Evolutionary conservation across 1,140 invertebrate genomes (phyloP), one percentile per base, ranked within the genome.

Genomic region (Hirudo medicinalis): DNA sequence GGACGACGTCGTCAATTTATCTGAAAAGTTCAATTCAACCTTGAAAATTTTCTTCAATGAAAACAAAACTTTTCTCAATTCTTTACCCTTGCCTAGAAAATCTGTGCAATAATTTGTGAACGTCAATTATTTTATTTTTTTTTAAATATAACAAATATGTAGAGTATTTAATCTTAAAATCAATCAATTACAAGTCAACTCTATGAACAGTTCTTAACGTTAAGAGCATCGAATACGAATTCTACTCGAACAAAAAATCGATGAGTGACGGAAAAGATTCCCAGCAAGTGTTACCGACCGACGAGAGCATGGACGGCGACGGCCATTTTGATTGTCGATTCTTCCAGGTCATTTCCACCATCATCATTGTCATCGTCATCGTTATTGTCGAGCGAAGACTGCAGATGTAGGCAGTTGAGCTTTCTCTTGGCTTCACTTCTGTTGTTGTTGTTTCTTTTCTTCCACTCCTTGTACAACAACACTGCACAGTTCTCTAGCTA

Each of bases 11-110:
- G 43, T 49, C 15, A 0, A 5, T 49, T 11, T 63, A 25, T 63
- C 6, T 8, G 57, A 63, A 63, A 25, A 63, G 17, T 1, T 63
- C 29, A 15, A 63, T 5, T 9, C 25, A 63, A 63, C 57, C 57
- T 63, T 63, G 57, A 63, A 63, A 32, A 63, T 63, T 63, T 32
- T 63, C 15, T 63, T 63, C 57, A 63, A n/a, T 25, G 57, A 63
- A 63, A 63, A 63, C 13, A 63, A 20, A 22, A 32, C 29, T 63
- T 32, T 22, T n/a, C 29, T 63, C 57, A 63, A 63, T 32, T 63
- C 57, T 63, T 63, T 63, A 13, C 57, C 57, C 1, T 63, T 32
- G 22, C 22, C 11, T 32, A 63, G 29, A 63, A 22, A 63, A 63
- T 63, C 57, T 63, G 57, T 11, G 57, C 29, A 49, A 49, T 49